These are phyloP conservation scores for Aspidoscelis tigris DNA, from an alignment of 2,113 vertebrate genomes.

Conservation along the genomic window DNA sequence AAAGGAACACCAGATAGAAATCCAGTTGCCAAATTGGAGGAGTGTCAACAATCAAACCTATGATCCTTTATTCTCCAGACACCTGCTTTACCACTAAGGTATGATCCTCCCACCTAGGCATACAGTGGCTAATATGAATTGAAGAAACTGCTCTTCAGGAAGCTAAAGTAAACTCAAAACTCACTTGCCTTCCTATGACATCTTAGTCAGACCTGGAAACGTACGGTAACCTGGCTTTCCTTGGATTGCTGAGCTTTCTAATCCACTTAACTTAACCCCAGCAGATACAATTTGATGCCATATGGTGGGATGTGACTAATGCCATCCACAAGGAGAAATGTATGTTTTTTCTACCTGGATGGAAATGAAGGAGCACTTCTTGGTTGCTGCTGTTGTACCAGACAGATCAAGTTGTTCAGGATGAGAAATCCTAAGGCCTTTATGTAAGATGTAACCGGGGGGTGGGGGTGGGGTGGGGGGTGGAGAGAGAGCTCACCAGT, in stretches of 20 bases:
- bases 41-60: too few species aligned
- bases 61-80: too few species aligned
- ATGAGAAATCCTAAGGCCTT: neutral
- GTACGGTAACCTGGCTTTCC: conserved; percentile 36
- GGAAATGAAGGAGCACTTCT: neutral
- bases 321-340: conserved; percentile 34
- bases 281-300: conserved; percentile 74
- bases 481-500: neutral
- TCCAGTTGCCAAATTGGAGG: too few species aligned
- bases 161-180: neutral
- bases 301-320: conserved; percentile 63
- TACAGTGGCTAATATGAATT: neutral
- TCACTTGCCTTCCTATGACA: conserved; percentile 35
- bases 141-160: neutral
- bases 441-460: neutral
- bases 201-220: conserved; percentile 45
- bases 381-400: accelerated
- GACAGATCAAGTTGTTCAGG: neutral
- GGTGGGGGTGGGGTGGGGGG: neutral
- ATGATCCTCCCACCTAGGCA: neutral
- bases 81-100: too few species aligned
- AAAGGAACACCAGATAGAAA: too few species aligned
- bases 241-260: conserved; percentile 47
- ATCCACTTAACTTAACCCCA: conserved; percentile 73
- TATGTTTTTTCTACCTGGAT: conserved; percentile 57